phyloP scores from a whole-genome alignment of 2,113 vertebrate species.

The Hippocampus mohnikei region DNA sequence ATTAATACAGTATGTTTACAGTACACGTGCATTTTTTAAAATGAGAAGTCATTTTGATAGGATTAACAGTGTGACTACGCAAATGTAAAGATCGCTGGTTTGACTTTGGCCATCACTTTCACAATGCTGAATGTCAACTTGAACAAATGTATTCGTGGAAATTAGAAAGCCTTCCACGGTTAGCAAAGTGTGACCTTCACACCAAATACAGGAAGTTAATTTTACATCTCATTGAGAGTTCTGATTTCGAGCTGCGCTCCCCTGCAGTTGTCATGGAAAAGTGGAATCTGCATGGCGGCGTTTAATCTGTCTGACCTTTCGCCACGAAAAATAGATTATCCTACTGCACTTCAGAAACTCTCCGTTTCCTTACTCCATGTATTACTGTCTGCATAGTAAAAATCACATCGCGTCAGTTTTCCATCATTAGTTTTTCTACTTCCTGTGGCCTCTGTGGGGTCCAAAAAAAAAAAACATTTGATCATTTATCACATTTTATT shows the following conservation, averaged over 20 bases:
- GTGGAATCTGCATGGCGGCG: conserved; percentile 62
- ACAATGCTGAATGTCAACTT: conserved; percentile 20
- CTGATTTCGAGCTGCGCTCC: conserved; percentile 54
- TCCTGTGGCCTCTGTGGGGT: not conserved
- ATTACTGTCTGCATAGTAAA: conserved; percentile 50
- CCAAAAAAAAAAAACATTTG: conserved; percentile 22
- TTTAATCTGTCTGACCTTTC: conserved; percentile 74
- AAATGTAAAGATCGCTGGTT: conserved; percentile 2
- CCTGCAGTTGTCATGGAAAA: conserved; percentile 65
- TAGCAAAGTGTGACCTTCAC: conserved; percentile 60
- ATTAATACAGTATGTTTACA: not conserved
- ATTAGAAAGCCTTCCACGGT: conserved; percentile 22
- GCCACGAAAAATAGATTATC: conserved; percentile 64
- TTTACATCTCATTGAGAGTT: conserved; percentile 70
- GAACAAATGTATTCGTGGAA: conserved; percentile 20
- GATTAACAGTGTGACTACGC: conserved; percentile 9
- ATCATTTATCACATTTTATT: conserved; percentile 18
- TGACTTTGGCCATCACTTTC: conserved; percentile 13
- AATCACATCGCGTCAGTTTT: conserved; percentile 32
- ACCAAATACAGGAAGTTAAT: conserved; percentile 60
- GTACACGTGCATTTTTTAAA: not conserved
- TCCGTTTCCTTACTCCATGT: conserved; percentile 40
- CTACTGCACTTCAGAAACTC: conserved; percentile 50
- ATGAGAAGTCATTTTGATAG: conserved; percentile 1
- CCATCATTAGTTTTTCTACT: conserved; percentile 47